A percentile compares a stretch with the other conserved stretches of the same genome.
These are phyloP conservation scores for Lampris incognitus DNA, from an alignment of 2,113 vertebrate genomes.

Conservation along the genomic window DNA sequence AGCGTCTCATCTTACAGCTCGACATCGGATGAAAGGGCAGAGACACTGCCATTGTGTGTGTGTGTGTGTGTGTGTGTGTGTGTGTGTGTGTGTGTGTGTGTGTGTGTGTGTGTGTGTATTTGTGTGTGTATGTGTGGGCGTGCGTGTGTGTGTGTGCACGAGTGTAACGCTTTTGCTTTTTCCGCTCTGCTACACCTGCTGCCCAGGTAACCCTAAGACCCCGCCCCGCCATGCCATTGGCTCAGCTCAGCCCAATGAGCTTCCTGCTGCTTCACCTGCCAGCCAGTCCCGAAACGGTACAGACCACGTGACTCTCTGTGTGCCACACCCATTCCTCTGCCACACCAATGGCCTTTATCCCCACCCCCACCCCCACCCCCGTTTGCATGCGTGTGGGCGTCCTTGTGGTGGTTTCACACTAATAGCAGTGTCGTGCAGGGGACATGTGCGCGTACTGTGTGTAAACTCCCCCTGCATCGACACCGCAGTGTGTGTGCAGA, in stretches of 20 bases:
- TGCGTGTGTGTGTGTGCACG: slow-evolving; percentile 6
- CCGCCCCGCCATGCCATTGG: slow-evolving; percentile 75
- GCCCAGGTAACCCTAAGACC: slow-evolving; percentile 80
- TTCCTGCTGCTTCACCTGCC: slow-evolving; percentile 68
- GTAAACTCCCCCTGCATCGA: neutral
- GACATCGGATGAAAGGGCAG: slow-evolving; percentile 52
- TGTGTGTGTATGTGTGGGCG: slow-evolving; percentile 7
- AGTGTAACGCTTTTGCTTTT: slow-evolving; percentile 75
- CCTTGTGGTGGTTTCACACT: neutral
- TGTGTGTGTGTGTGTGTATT: slow-evolving; percentile 25
- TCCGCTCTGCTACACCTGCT: slow-evolving; percentile 77
- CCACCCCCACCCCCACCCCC: slow-evolving; percentile 33
- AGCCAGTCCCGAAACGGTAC: slow-evolving; percentile 79
- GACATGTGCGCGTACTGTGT: slow-evolving; percentile 4
- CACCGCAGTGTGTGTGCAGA: neutral
- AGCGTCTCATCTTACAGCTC: slow-evolving; percentile 64
- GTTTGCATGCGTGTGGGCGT: slow-evolving; percentile 44
- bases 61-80: slow-evolving; percentile 24
- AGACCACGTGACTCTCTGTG: slow-evolving; percentile 66
- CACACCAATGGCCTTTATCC: slow-evolving; percentile 1
- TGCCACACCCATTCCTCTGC: slow-evolving; percentile 23
- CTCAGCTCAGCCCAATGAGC: slow-evolving; percentile 76
- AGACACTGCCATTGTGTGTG: slow-evolving; percentile 26
- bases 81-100: slow-evolving; percentile 14
- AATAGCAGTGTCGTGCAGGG: slow-evolving; percentile 10